A percentile compares a stretch with the other conserved stretches of the same genome.
Conservation (phyloP, 2,797 vertebrate genomes). For the Smutsia temminckii region DNA sequence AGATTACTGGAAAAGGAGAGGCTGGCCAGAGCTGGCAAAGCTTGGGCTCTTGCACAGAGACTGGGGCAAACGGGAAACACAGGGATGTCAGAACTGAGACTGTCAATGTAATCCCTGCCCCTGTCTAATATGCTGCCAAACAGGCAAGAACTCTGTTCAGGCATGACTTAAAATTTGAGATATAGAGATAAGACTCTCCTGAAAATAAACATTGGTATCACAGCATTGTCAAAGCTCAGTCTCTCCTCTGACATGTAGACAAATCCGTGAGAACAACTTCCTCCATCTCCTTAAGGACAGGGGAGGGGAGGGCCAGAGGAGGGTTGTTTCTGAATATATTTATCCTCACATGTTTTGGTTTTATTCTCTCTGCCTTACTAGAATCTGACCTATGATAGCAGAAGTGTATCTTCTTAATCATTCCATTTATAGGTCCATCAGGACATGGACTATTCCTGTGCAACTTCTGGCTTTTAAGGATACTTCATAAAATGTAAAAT, state of each 20-base stretch:
- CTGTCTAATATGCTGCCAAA: background rate
- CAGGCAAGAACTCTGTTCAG: background rate
- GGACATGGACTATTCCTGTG: background rate
- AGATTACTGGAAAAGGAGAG: slow-evolving; percentile 49
- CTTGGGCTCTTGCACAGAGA: background rate
- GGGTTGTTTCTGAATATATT: background rate
- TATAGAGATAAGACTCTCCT: background rate
- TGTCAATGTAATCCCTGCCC: background rate
- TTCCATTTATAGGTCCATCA: background rate
- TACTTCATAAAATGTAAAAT: slow-evolving; percentile 33
- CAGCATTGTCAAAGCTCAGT: background rate
- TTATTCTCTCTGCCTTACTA: background rate
- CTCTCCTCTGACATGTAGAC: background rate
- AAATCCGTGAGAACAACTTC: background rate
- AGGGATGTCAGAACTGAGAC: slow-evolving; percentile 19
- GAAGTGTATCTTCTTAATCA: background rate
- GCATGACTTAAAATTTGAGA: background rate
- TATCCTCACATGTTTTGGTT: background rate
- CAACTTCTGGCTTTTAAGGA: background rate
- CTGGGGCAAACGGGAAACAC: slow-evolving; percentile 57
- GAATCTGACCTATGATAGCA: background rate
- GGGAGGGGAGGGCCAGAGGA: background rate
- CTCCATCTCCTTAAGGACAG: background rate
- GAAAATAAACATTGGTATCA: background rate
- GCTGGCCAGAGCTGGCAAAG: background rate